Conservation (phyloP, 2,888 invertebrate genomes). For the Thalpophila matura region DNA sequence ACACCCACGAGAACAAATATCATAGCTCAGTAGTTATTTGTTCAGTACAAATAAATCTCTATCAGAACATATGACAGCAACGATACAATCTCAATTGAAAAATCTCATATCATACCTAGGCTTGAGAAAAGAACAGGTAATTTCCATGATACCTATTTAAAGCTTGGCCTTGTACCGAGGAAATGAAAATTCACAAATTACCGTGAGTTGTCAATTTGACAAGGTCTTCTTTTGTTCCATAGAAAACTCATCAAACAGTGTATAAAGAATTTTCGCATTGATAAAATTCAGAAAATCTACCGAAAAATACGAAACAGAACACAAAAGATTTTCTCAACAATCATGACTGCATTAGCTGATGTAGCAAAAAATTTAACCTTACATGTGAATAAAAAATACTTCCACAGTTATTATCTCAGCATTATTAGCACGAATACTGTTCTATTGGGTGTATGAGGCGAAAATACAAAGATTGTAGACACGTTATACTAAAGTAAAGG, state of each 20-base stretch:
- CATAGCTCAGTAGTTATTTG: background rate
- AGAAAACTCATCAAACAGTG: slow-evolving; percentile 44
- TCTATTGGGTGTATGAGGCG: slow-evolving; percentile 20
- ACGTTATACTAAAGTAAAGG: background rate
- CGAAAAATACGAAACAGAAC: slow-evolving; percentile 22
- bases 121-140: slow-evolving; percentile 52
- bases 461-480: slow-evolving; percentile 24
- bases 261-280: slow-evolving; percentile 54
- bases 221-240: slow-evolving; percentile 70
- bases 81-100: slow-evolving; percentile 49
- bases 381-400: slow-evolving; percentile 53
- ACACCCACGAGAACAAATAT: slow-evolving; percentile 8
- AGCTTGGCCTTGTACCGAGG: slow-evolving; percentile 56
- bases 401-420: slow-evolving; percentile 56
- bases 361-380: slow-evolving; percentile 64
- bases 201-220: slow-evolving; percentile 64
- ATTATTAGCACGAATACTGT: slow-evolving; percentile 55
- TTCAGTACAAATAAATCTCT: slow-evolving; percentile 6
- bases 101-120: slow-evolving; percentile 20
- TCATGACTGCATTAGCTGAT: slow-evolving; percentile 54
- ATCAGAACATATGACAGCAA: slow-evolving; percentile 13
- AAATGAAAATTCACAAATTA: slow-evolving; percentile 66
- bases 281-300: slow-evolving; percentile 30
- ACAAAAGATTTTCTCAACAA: slow-evolving; percentile 63
- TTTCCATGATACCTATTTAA: slow-evolving; percentile 57